These are phyloP conservation scores for Ophion ventricosus DNA, from an alignment of 2,888 invertebrate species.

Conservation along the genomic window DNA sequence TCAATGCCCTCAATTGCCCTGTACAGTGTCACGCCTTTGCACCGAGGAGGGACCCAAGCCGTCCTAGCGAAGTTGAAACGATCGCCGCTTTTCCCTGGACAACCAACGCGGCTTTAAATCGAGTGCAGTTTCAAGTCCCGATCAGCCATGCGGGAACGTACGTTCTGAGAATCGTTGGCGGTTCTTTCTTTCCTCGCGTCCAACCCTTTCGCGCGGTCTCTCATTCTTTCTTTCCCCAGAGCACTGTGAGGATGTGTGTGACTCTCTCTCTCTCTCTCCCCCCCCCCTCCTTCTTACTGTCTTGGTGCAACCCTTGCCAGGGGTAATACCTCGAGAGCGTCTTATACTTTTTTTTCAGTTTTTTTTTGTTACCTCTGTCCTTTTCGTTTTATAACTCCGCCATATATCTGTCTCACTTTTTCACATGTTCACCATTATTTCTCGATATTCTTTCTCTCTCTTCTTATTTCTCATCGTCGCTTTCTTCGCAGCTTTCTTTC, in stretches of 20 bases:
- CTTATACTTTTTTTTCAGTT: conserved; percentile 17
- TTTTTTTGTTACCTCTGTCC: conserved; percentile 22
- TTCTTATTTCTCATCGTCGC: conserved; percentile 3
- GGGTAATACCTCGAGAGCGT: conserved; percentile 53
- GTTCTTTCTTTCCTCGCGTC: conserved; percentile 28
- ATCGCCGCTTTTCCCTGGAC: not conserved
- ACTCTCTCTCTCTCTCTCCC: no score
- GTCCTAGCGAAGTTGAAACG: not conserved
- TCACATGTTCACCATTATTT: conserved; percentile 28
- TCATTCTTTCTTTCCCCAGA: no score
- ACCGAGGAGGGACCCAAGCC: no score
- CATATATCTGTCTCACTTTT: conserved; percentile 19
- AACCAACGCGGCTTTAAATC: conserved; percentile 10
- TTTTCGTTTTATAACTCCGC: conserved; percentile 22
- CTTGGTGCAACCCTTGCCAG: conserved; percentile 51
- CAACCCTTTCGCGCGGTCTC: not conserved
- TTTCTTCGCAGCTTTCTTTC: conserved; percentile 14
- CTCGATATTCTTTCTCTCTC: conserved; percentile 30
- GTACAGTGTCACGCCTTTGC: no score
- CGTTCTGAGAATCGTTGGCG: conserved; percentile 61
- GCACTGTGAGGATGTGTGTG: no score
- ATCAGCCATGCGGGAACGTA: conserved; percentile 54
- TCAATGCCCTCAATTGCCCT: no score
- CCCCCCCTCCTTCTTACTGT: conserved; percentile 17
- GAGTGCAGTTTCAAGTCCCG: conserved; percentile 57